phyloP scores from a whole-genome alignment of 1,140 invertebrate species.

The Carcinoscorpius rotundicauda region DNA sequence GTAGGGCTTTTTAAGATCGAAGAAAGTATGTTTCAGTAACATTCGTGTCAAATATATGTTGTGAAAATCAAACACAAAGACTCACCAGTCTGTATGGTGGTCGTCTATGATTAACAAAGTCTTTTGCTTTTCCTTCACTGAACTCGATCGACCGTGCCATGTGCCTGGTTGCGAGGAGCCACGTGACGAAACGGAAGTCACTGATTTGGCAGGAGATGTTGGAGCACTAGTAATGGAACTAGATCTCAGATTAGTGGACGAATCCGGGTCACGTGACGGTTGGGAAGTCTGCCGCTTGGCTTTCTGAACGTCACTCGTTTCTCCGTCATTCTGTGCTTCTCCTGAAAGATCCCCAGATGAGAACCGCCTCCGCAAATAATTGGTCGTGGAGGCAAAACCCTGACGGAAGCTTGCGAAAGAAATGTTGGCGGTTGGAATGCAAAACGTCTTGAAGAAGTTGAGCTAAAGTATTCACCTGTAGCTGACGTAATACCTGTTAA shows the following conservation, averaged over 20 bases:
- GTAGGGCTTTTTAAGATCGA: no score
- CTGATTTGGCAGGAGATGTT: constrained; percentile 66
- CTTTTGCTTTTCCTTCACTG: constrained; percentile 83
- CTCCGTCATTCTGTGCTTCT: constrained; percentile 13
- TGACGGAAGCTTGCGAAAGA: constrained; percentile 92
- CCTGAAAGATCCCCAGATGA: constrained; percentile 25
- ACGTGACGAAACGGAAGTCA: constrained; percentile 25
- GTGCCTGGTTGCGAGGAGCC: constrained; percentile 34
- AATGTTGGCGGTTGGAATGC: constrained; percentile 62
- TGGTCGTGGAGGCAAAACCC: constrained; percentile 89
- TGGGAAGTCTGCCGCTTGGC: no score
- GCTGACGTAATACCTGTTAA: no score
- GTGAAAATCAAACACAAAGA: constrained; percentile 4
- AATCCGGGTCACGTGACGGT: constrained; percentile 33
- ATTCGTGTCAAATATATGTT: no score
- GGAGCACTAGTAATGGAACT: constrained; percentile 66
- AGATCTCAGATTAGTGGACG: constrained; percentile 47
- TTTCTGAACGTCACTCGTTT: background rate
- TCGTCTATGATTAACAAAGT: constrained; percentile 92
- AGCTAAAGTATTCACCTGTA: no score
- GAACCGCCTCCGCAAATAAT: constrained; percentile 86
- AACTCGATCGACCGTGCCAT: constrained; percentile 36
- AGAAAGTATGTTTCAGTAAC: no score
- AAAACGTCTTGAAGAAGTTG: background rate
- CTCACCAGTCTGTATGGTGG: constrained; percentile 90